Conservation (phyloP, 35 echinoderm and acorn worm species). For the Lytechinus variegatus region DNA sequence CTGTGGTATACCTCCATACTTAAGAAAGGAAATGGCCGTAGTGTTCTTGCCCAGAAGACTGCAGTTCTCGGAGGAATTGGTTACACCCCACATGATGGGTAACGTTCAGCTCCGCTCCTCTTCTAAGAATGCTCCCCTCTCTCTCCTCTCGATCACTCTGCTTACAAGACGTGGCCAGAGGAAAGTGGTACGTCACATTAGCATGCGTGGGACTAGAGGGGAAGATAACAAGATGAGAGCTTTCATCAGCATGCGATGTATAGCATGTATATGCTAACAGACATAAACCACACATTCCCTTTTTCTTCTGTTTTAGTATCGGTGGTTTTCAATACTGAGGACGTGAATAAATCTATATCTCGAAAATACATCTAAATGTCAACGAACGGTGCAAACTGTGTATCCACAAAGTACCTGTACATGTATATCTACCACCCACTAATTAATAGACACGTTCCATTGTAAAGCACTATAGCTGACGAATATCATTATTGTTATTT, state of each 20-base stretch:
- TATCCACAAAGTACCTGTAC: no score
- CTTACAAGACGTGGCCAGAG: background rate
- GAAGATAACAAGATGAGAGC: background rate
- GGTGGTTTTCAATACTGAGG: background rate
- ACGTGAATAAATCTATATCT: background rate
- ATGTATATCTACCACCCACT: no score
- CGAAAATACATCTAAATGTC: background rate
- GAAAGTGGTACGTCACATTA: background rate
- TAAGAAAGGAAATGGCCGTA: slow-evolving; percentile 62
- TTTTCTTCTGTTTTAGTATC: background rate
- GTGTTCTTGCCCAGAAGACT: slow-evolving; percentile 65
- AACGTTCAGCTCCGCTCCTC: background rate
- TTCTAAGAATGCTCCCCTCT: background rate
- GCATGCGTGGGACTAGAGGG: background rate
- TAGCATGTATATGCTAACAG: background rate
- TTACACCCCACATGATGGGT: slow-evolving; percentile 24
- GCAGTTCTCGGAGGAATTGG: slow-evolving; percentile 58
- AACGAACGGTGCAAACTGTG: background rate
- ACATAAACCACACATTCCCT: background rate
- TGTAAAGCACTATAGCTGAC: no score
- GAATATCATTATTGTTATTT: no score
- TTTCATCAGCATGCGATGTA: background rate
- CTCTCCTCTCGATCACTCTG: background rate
- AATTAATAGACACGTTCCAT: no score
- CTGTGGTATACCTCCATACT: slow-evolving; percentile 75